Percentiles rank a stretch among this genome's conserved stretches.
Evolutionary conservation across 2,113 vertebrate genomes (phyloP).

Genomic region (Scartelaos histophorus): DNA sequence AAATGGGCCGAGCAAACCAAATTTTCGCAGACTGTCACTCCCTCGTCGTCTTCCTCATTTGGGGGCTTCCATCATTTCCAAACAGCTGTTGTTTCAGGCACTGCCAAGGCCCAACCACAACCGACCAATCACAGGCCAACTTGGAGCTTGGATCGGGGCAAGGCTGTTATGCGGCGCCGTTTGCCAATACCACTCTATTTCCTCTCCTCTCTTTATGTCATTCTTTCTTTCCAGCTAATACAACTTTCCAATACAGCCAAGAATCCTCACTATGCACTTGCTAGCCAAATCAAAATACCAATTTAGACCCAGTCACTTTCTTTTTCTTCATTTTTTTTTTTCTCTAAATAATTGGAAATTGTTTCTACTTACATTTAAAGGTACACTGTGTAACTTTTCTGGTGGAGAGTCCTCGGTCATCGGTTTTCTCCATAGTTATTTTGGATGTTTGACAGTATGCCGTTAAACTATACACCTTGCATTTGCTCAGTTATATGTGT

Average conservation of each 20-base stretch:
- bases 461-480: too few relatives aligned
- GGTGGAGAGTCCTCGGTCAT: too few relatives aligned
- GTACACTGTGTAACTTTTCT: too few relatives aligned
- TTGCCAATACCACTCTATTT: conserved; percentile 49
- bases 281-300: conserved; percentile 37
- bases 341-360: conserved; percentile 24
- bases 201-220: conserved; percentile 31
- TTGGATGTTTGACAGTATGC: too few relatives aligned
- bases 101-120: conserved; percentile 67
- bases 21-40: conserved; percentile 60
- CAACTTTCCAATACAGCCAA: conserved; percentile 45
- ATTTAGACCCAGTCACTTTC: conserved; percentile 25
- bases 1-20: conserved; percentile 50
- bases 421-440: too few relatives aligned
- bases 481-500: too few relatives aligned
- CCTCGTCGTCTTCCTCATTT: conserved; percentile 18
- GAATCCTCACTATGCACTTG: conserved; percentile 44
- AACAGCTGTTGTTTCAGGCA: conserved; percentile 67
- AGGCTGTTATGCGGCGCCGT: conserved; percentile 54
- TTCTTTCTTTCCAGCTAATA: conserved; percentile 57
- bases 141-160: conserved; percentile 59
- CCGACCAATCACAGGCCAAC: conserved; percentile 64
- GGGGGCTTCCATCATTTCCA: conserved; percentile 73
- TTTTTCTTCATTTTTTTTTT: neutral
- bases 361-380: conserved; percentile 11